phyloP scores from a whole-genome alignment of 2,113 vertebrate species.

The Candoia aspera region DNA sequence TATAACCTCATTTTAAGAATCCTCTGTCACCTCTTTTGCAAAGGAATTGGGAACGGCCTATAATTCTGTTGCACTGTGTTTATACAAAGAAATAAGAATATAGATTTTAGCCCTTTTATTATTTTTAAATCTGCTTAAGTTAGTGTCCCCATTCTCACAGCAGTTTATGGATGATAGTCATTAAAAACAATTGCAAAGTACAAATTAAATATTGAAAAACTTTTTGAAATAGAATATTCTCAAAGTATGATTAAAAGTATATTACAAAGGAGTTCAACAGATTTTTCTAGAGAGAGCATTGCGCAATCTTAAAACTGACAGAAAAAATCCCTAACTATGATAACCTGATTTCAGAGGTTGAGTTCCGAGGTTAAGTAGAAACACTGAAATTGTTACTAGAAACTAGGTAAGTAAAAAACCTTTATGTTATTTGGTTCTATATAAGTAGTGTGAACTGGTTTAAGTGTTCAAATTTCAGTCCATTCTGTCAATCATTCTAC shows the following conservation, averaged over 20 bases:
- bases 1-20: no score
- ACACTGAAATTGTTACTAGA: neutral
- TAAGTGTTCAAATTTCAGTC: neutral
- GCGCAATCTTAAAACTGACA: neutral
- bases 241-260: neutral
- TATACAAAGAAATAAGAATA: no score
- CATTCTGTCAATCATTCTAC: neutral
- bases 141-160: no score
- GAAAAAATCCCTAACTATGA: neutral
- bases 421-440: neutral
- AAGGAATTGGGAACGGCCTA: no score
- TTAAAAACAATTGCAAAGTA: neutral
- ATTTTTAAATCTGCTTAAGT: no score
- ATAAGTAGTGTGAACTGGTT: neutral
- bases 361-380: neutral
- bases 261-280: neutral
- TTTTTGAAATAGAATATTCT: neutral
- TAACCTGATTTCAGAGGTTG: neutral
- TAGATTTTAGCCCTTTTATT: no score
- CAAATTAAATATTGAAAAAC: neutral
- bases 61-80: no score
- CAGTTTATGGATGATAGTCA: no score
- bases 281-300: neutral
- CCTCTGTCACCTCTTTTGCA: no score
- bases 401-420: neutral